Evolutionary conservation across 2,113 vertebrate genomes (phyloP).

Genomic region (Callithrix jacchus): DNA sequence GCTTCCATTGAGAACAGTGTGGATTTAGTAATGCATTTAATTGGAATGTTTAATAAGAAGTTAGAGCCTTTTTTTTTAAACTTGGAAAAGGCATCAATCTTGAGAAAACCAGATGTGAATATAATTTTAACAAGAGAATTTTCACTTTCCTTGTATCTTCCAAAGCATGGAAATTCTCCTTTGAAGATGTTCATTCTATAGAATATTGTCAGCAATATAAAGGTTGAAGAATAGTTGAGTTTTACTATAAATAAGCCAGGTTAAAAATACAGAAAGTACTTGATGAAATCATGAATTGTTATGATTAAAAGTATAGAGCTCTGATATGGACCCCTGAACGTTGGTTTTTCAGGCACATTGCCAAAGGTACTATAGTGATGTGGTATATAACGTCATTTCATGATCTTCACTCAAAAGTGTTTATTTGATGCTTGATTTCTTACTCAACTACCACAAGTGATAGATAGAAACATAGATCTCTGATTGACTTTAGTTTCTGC

Average conservation of each 20-base stretch:
- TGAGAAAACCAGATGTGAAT: slow-evolving; percentile 37
- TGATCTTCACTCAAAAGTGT: neutral
- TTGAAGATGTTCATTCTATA: neutral
- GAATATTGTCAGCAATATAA: neutral
- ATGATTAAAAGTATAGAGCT: neutral
- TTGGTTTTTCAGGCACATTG: neutral
- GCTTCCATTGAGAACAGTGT: neutral
- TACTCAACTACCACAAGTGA: neutral
- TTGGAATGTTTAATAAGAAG: slow-evolving; percentile 48
- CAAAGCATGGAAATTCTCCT: neutral
- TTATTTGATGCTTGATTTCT: slow-evolving; percentile 25
- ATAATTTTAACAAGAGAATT: slow-evolving; percentile 42
- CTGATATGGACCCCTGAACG: neutral
- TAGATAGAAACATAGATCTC: slow-evolving; percentile 10
- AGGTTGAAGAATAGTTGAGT: neutral
- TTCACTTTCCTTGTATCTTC: neutral
- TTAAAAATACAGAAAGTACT: neutral
- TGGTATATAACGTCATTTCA: neutral
- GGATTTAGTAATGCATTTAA: slow-evolving; percentile 46
- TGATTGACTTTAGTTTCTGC: neutral
- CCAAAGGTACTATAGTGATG: neutral
- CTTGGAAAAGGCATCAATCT: slow-evolving; percentile 29
- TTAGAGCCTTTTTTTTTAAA: slow-evolving; percentile 13
- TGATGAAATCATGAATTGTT: neutral
- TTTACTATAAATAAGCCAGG: neutral